Percentiles rank a stretch among this genome's conserved stretches.
Evolutionary conservation across 35 echinoderm and acorn worm genomes (phyloP).

Genomic region (Ophiothrix spiculata): DNA sequence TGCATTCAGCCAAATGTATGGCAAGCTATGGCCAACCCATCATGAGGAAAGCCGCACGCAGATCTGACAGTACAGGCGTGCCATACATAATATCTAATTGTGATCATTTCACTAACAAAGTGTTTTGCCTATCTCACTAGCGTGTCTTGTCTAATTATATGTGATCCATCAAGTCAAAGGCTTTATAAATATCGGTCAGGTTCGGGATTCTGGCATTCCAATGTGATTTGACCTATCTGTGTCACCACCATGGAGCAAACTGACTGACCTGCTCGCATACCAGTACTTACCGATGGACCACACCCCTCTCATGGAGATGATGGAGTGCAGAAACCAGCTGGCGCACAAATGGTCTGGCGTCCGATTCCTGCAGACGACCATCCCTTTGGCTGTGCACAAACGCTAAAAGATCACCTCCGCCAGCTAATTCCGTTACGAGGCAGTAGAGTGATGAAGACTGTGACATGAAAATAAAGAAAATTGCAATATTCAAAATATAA

Average conservation of each 20-base stretch:
- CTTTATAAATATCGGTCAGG: background rate
- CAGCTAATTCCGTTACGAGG: constrained; percentile 81
- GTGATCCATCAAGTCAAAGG: background rate
- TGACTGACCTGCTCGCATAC: background rate
- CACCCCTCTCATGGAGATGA: constrained; percentile 81
- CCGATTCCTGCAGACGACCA: constrained; percentile 60
- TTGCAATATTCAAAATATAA: too few species aligned
- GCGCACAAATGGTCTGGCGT: constrained; percentile 73
- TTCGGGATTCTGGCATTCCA: background rate
- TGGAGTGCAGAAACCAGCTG: constrained; percentile 94
- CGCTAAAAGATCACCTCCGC: constrained; percentile 73
- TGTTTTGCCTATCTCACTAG: background rate
- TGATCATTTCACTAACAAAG: too few species aligned
- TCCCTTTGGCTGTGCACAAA: constrained; percentile 74
- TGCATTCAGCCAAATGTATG: background rate
- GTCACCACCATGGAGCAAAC: background rate
- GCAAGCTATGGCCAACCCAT: background rate
- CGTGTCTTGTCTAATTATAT: background rate
- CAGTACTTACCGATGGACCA: constrained; percentile 85
- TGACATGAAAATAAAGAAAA: constrained; percentile 16
- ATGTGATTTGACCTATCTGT: background rate
- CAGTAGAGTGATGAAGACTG: constrained; percentile 86
- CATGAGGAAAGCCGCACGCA: background rate
- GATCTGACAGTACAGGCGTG: background rate
- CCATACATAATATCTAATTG: background rate